Conservation (phyloP, 2,113 vertebrate species). For the Donacobius atricapilla region DNA sequence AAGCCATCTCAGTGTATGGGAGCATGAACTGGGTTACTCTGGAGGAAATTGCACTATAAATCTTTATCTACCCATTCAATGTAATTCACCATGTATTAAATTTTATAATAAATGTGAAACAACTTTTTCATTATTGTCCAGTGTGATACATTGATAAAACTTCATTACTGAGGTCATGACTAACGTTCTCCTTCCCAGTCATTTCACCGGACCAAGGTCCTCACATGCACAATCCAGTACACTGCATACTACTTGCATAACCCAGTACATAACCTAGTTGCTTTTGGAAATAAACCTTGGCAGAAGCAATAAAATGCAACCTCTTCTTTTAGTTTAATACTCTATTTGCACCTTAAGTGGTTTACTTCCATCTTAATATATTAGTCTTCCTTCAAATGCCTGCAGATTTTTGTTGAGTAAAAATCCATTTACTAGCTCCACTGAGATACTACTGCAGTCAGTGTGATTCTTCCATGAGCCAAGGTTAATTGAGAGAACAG, state of each 20-base stretch:
- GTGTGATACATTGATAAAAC: neutral
- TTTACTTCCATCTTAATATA: neutral
- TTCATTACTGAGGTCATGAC: neutral
- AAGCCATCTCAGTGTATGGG: neutral
- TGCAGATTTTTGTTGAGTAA: neutral
- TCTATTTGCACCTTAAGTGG: neutral
- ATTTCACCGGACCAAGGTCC: neutral
- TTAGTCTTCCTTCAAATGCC: neutral
- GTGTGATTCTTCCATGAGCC: neutral
- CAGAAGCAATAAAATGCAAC: neutral
- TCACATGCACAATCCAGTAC: neutral
- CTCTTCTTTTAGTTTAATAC: neutral
- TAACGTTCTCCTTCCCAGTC: neutral
- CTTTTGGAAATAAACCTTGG: neutral
- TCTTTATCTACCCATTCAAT: neutral
- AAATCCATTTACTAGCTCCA: neutral
- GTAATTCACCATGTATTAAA: neutral
- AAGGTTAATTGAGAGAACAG: neutral
- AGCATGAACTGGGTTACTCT: neutral
- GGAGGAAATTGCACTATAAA: neutral
- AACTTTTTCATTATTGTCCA: neutral
- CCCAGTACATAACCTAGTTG: neutral
- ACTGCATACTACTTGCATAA: neutral
- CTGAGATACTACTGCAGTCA: neutral
- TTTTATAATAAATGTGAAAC: neutral